These are phyloP conservation scores for Eristalis tenax DNA, from an alignment of 2,888 invertebrate species.

Conservation along the genomic window DNA sequence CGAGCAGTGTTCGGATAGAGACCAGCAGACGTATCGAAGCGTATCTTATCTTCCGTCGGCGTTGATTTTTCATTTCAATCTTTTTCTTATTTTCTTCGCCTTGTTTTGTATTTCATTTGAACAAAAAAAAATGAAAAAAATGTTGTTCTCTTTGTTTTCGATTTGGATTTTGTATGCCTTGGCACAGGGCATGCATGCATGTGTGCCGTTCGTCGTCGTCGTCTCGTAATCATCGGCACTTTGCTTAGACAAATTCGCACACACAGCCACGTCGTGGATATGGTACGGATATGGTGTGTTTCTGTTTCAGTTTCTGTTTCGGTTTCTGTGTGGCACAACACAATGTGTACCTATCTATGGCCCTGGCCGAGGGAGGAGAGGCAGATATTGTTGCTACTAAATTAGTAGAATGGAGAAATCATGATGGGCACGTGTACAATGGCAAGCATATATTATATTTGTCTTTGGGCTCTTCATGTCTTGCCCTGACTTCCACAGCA, in stretches of 20 bases:
- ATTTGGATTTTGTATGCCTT: not conserved
- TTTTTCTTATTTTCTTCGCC: not conserved
- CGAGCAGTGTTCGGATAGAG: constrained; percentile 4
- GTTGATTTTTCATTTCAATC: constrained; percentile 59
- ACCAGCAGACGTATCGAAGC: constrained; percentile 40
- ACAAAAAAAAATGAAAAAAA: not conserved
- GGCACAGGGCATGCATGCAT: not conserved
- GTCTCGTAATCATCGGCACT: constrained; percentile 30
- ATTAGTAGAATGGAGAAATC: constrained; percentile 55
- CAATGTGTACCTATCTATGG: not conserved
- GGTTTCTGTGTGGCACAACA: not conserved
- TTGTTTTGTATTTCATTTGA: not conserved
- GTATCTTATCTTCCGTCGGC: constrained; percentile 57
- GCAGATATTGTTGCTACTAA: constrained; percentile 27
- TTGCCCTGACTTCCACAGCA: not conserved
- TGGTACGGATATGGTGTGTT: no score
- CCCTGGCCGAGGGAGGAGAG: not conserved
- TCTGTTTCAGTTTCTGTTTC: not conserved
- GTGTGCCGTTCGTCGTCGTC: constrained; percentile 24
- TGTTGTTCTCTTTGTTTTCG: constrained; percentile 15
- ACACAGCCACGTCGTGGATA: not conserved
- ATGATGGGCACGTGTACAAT: constrained; percentile 53
- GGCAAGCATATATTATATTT: constrained; percentile 17
- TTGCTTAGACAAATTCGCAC: constrained; percentile 52
- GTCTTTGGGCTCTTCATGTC: not conserved